Evolutionary conservation across 1,140 invertebrate genomes (phyloP).

Genomic region (Mercenaria mercenaria): DNA sequence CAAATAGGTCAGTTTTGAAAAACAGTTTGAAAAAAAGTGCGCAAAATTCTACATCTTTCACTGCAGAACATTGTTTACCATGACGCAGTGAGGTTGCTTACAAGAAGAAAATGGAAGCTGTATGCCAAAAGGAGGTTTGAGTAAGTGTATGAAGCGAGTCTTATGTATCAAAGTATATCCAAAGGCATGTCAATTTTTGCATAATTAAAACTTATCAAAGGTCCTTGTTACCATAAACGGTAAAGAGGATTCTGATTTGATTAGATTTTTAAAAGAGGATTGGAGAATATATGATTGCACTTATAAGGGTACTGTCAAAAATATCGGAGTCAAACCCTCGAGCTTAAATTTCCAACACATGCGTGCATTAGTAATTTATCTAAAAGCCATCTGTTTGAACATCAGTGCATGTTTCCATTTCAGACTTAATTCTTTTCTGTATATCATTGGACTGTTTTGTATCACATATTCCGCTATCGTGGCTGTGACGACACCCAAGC

Average conservation of each 20-base stretch:
- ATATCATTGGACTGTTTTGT: constrained; percentile 72
- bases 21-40: neutral
- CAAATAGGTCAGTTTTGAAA: neutral
- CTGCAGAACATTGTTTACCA: constrained; percentile 78
- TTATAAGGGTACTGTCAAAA: too few species aligned
- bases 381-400: neutral
- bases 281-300: too few species aligned
- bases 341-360: too few species aligned
- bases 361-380: neutral
- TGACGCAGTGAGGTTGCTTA: constrained; percentile 76
- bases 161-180: neutral
- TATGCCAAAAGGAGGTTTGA: constrained; percentile 77
- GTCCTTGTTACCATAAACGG: too few species aligned
- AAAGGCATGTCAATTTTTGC: too few species aligned
- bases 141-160: constrained; percentile 58
- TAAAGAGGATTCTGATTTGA: too few species aligned
- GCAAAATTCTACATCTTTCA: too few species aligned
- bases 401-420: neutral
- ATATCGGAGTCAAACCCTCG: too few species aligned
- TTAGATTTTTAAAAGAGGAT: too few species aligned
- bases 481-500: constrained; percentile 68
- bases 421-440: constrained; percentile 78
- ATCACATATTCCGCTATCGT: constrained; percentile 76
- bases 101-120: constrained; percentile 80
- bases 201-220: too few species aligned